Percentiles rank a stretch among this genome's conserved stretches.
phyloP scores from a whole-genome alignment of 2,888 invertebrate genomes.

The Drosophila greeni region DNA sequence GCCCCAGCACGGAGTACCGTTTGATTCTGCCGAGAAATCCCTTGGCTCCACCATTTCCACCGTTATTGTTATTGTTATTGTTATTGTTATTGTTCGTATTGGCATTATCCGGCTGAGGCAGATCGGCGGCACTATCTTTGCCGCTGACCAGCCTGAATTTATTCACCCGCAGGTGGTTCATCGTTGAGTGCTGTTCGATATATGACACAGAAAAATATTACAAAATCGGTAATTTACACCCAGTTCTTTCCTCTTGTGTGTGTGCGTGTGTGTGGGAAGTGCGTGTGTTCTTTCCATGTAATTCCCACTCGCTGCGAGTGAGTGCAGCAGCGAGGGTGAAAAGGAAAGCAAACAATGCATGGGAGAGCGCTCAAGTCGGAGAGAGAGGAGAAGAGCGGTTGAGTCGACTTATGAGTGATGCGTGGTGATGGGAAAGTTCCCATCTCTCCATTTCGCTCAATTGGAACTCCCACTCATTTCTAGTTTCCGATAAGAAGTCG shows the following conservation, averaged over 20 bases:
- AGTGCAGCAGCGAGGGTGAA: constrained; percentile 6
- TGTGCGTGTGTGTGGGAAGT: constrained; percentile 1
- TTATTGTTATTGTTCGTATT: constrained; percentile 20
- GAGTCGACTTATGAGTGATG: constrained; percentile 8
- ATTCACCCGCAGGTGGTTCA: constrained; percentile 74
- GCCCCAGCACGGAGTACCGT: constrained; percentile 77
- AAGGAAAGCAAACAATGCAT: constrained; percentile 16
- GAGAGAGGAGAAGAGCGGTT: neutral
- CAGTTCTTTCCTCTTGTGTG: neutral
- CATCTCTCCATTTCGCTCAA: neutral
- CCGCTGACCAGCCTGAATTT: constrained; percentile 66
- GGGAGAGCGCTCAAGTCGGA: neutral
- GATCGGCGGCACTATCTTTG: constrained; percentile 52
- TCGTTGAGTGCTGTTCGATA: constrained; percentile 37
- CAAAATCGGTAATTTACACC: constrained; percentile 20
- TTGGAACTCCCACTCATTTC: neutral
- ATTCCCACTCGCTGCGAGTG: neutral
- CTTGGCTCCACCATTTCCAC: constrained; percentile 46
- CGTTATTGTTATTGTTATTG: constrained; percentile 58
- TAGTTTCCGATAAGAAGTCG: neutral
- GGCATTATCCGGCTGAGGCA: constrained; percentile 36
- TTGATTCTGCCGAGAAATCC: constrained; percentile 77
- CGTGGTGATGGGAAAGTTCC: neutral
- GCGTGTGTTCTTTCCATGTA: neutral
- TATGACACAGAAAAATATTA: constrained; percentile 25